Percentiles rank a stretch among this genome's conserved stretches.
phyloP scores from a whole-genome alignment of 2,888 invertebrate species.

The Priocnemis perturbator region DNA sequence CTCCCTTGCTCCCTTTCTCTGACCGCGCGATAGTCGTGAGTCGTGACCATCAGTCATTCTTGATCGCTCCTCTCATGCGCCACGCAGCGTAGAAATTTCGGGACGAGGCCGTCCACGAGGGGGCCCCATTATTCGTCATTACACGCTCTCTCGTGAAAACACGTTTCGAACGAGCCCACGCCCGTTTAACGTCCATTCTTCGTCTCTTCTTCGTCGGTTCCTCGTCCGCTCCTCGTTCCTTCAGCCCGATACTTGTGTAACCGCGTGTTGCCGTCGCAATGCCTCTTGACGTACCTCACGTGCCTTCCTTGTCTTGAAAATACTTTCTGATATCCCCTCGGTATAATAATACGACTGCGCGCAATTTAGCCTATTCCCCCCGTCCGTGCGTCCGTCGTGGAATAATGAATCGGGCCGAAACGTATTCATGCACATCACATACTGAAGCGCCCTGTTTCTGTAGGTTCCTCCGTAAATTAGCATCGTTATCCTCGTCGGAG shows the following conservation, averaged over 20 bases:
- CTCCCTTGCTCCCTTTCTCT: conserved; percentile 34
- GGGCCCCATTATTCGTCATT: conserved; percentile 72
- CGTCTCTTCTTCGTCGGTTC: not conserved
- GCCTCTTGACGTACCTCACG: not conserved
- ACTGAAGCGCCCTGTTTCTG: too few relatives aligned
- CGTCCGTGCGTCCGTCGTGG: too few relatives aligned
- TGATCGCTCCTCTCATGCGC: conserved; percentile 61
- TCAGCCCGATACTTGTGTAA: not conserved
- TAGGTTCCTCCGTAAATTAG: too few relatives aligned
- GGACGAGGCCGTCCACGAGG: conserved; percentile 55
- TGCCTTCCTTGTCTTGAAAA: too few relatives aligned
- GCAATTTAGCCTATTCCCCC: too few relatives aligned
- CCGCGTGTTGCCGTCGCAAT: too few relatives aligned
- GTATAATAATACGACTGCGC: too few relatives aligned
- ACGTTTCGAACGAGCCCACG: conserved; percentile 52
- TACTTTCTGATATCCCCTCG: too few relatives aligned
- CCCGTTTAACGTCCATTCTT: conserved; percentile 11
- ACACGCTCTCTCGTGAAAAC: conserved; percentile 72
- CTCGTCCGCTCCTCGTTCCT: not conserved
- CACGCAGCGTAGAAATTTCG: conserved; percentile 49
- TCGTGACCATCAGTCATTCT: conserved; percentile 69
- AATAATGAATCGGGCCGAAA: too few relatives aligned
- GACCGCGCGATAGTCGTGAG: conserved; percentile 21
- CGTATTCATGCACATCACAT: too few relatives aligned
- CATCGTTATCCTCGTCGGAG: too few relatives aligned